phyloP scores from a whole-genome alignment of 2,797 vertebrate species.

The Sciurus carolinensis region DNA sequence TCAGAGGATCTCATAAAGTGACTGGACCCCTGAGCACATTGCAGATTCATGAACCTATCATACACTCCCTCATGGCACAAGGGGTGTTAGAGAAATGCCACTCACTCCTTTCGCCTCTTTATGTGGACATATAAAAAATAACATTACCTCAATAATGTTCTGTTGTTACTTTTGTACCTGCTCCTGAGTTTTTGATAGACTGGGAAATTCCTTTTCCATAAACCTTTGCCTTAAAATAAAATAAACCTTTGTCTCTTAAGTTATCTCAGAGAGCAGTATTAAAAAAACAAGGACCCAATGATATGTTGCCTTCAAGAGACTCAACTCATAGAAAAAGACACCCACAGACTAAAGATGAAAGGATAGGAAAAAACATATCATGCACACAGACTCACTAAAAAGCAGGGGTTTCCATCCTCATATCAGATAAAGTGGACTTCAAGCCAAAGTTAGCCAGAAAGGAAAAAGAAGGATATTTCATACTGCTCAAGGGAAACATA shows the following conservation, averaged over 20 bases:
- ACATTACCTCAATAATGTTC: background rate
- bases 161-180: background rate
- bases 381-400: too few species aligned
- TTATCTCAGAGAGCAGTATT: background rate
- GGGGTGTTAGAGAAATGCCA: background rate
- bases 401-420: too few species aligned
- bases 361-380: too few species aligned
- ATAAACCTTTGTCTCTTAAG: background rate
- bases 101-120: background rate
- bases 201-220: background rate
- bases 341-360: too few species aligned
- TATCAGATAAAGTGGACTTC: too few species aligned
- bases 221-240: background rate
- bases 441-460: too few species aligned
- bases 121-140: background rate
- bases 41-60: background rate
- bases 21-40: background rate
- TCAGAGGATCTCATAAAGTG: background rate
- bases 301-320: too few species aligned
- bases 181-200: background rate
- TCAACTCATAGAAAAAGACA: too few species aligned
- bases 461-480: too few species aligned
- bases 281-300: too few species aligned
- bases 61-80: fast-evolving
- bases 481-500: too few species aligned